These are phyloP conservation scores for Bothrops jararaca DNA, from an alignment of 2,113 vertebrate genomes.

Conservation along the genomic window DNA sequence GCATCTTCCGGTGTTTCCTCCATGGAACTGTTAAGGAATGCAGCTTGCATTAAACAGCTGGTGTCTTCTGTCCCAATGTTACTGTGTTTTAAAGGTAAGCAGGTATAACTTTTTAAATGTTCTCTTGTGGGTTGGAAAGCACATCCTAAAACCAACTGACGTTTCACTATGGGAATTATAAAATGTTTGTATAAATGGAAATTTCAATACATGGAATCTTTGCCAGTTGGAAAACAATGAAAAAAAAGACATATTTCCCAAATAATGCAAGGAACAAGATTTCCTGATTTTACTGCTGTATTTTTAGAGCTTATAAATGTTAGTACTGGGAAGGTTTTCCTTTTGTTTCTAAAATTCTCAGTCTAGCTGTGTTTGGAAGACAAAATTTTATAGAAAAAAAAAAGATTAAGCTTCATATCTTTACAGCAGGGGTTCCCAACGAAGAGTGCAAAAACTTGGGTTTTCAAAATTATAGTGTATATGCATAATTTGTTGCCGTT, in stretches of 20 bases:
- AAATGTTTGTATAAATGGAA: background rate
- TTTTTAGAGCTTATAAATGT: background rate
- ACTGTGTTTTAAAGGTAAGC: conserved; percentile 18
- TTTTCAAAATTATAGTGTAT: too few relatives aligned
- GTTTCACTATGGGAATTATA: background rate
- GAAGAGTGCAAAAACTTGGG: too few relatives aligned
- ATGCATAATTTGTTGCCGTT: too few relatives aligned
- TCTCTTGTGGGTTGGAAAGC: too few relatives aligned
- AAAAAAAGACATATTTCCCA: background rate
- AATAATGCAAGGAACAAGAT: background rate
- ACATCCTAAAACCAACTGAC: too few relatives aligned
- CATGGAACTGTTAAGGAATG: background rate
- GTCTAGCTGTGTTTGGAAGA: background rate
- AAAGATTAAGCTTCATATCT: background rate
- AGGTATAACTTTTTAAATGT: background rate
- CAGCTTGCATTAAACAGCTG: background rate
- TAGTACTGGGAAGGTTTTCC: background rate
- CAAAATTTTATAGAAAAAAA: background rate
- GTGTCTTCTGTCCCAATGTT: background rate
- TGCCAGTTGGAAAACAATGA: background rate
- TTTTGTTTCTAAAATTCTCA: background rate
- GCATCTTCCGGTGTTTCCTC: background rate
- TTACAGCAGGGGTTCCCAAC: too few relatives aligned
- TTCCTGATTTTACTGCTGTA: background rate
- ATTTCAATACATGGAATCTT: background rate